Base-by-base conservation (phyloP, 1,140 invertebrate genomes). In the Leptopilina boulardi region DNA sequence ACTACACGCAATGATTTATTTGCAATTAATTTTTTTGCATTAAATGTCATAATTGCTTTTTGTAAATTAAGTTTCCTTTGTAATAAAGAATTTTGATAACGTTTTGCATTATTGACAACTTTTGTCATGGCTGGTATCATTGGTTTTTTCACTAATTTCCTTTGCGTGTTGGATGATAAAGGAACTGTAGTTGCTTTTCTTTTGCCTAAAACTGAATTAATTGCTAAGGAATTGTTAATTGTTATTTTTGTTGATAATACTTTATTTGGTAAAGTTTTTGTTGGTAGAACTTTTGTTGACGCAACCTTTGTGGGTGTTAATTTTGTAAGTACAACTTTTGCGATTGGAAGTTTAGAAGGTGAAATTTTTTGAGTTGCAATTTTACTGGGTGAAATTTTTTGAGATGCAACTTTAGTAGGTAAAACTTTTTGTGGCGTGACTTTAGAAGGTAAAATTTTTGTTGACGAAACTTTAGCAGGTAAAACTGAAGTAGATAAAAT, bases 61-160 rank as follows among this genome's bases (percentile, higher is more conserved):
- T 84, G 87, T 34, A 87, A 66, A 74, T 83, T 87, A 5, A 87
- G 34, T 47, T 84, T 89, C 15, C 78, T 86, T 44, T 86, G 86
- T 9, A 84, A 47, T 38, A 84, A 71, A 23, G 83, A 66, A 34
- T 88, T 88, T 56, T 87, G 87, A 51, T 84, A 86, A 11, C 84
- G 88, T 51, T 89, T 87, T 0, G 87, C 86, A 38, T 88, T 88
- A 54, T 88, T 88, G 4, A 89, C 83, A n/a, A 86, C 83, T 71
- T 86, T 90, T 3, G 86, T 84, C 8, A 83, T 83, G 3, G 82
- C 83, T n/a, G 86, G 78, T 34, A 86, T 85, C 18, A 79, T 34
- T 10, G 75, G 54, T 73, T 82, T 84, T 70, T 85, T 90, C 0
- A 80, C 21, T 3, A 86, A 30, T 77, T 89, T 90, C 19, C 80